Conservation (phyloP, 2,113 vertebrate genomes). For the Microcebus jonahi region DNA sequence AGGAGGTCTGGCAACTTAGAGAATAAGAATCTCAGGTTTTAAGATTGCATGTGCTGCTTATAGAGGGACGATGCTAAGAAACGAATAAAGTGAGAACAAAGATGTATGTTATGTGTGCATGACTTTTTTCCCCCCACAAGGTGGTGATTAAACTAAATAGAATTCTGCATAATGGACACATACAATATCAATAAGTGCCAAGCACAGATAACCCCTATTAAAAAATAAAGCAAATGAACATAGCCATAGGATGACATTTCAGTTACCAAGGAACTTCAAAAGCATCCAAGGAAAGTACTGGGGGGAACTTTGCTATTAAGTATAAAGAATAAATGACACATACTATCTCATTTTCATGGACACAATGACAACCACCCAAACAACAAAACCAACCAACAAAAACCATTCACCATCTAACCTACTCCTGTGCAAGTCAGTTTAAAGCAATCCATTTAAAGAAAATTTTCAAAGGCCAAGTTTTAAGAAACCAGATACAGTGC, state of each 20-base stretch:
- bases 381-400: constrained; percentile 14
- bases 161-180: constrained; percentile 70
- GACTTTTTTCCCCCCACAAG: constrained; percentile 52
- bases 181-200: constrained; percentile 49
- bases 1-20: background rate
- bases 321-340: constrained; percentile 53
- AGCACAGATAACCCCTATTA: constrained; percentile 64
- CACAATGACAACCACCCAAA: constrained; percentile 3
- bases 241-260: constrained; percentile 57
- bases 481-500: constrained; percentile 56
- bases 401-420: background rate
- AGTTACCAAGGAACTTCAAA: constrained; percentile 67
- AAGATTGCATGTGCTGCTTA: background rate
- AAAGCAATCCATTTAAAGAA: background rate
- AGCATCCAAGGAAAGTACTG: constrained; percentile 59
- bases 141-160: constrained; percentile 66
- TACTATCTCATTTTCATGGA: constrained; percentile 60
- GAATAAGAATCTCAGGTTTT: background rate
- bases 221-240: constrained; percentile 78
- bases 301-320: constrained; percentile 37
- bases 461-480: constrained; percentile 58
- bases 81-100: constrained; percentile 60
- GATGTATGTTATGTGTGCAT: constrained; percentile 25
- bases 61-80: background rate
- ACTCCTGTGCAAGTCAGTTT: constrained; percentile 38